These are phyloP conservation scores for Spinibarbus caldwelli DNA, from an alignment of 2,797 vertebrate genomes.

Conservation along the genomic window DNA sequence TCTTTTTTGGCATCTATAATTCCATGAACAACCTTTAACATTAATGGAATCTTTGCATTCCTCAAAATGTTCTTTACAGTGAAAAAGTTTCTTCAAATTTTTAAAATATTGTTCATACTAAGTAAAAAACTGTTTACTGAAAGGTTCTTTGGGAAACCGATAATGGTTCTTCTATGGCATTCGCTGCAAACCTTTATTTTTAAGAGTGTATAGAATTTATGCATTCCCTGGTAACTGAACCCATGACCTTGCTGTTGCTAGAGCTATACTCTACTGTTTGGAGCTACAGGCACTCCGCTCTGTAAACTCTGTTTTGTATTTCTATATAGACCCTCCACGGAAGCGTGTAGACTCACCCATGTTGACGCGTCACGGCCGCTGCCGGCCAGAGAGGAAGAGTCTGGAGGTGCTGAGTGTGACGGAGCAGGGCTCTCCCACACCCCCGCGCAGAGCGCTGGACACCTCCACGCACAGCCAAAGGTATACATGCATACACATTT, in stretches of 20 bases:
- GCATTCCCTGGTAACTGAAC: not conserved
- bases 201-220: not conserved
- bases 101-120: not conserved
- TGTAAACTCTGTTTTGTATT: not conserved
- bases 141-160: no score
- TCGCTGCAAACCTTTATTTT: not conserved
- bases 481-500: constrained; percentile 52
- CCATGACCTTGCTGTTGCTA: not conserved
- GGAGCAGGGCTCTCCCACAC: constrained; percentile 89
- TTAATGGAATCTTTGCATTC: not conserved
- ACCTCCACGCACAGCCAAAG: constrained; percentile 81
- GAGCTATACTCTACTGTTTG: constrained; percentile 1
- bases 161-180: no score
- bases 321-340: constrained; percentile 83
- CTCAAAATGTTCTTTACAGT: no score
- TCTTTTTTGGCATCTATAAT: not conserved
- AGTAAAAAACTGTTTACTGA: not conserved
- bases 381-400: constrained; percentile 90
- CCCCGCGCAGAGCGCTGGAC: constrained; percentile 87
- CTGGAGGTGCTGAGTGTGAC: constrained; percentile 93
- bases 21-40: not conserved
- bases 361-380: constrained; percentile 90
- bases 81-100: not conserved
- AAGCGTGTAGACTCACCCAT: constrained; percentile 94
- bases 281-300: not conserved